Percentiles rank a stretch among this genome's conserved stretches.
Conservation (phyloP, 2,797 vertebrate species). For the Epinephelus coioides region DNA sequence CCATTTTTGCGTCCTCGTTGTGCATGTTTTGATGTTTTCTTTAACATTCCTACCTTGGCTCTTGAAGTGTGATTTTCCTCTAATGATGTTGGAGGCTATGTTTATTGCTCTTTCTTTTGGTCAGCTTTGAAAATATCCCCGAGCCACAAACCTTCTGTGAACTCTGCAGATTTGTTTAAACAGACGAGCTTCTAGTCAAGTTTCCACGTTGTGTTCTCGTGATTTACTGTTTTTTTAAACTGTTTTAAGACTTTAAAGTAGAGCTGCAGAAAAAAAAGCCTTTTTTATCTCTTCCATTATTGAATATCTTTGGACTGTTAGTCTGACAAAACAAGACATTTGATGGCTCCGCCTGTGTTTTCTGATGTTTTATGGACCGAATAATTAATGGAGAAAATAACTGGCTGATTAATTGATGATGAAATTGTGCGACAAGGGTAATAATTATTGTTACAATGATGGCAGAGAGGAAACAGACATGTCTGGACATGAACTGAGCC, state of each 20-base stretch:
- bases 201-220: neutral
- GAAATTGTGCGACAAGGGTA: neutral
- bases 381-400: neutral
- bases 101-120: neutral
- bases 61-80: neutral
- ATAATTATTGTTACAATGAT: neutral
- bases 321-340: neutral
- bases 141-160: neutral
- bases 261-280: neutral
- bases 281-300: no score
- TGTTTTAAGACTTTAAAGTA: neutral
- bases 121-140: neutral
- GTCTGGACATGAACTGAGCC: slow-evolving; percentile 28
- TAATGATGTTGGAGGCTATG: neutral
- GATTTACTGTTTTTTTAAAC: no score
- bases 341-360: neutral
- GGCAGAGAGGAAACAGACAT: slow-evolving; percentile 22
- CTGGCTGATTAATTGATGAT: neutral
- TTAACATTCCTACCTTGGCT: no score
- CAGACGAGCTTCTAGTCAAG: neutral
- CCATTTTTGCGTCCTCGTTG: neutral
- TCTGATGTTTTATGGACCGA: neutral
- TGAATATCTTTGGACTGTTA: neutral
- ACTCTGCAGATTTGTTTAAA: no score
- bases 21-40: neutral